Conservation (phyloP, 2,797 vertebrate genomes). For the Hoplostethus atlanticus region DNA sequence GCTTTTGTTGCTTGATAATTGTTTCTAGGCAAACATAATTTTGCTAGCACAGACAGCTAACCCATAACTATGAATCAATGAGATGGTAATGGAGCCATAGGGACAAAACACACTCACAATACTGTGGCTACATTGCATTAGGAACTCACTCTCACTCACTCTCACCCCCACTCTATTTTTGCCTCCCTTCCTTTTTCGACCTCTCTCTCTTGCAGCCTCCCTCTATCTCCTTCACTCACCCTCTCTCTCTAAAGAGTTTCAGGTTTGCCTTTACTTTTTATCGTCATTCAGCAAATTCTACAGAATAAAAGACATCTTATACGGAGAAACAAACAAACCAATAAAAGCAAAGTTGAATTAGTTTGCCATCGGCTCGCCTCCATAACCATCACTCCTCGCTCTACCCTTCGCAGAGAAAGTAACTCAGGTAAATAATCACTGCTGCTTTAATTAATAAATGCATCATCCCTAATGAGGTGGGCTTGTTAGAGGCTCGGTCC, state of each 20-base stretch:
- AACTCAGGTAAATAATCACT: constrained; percentile 76
- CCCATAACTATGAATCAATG: constrained; percentile 80
- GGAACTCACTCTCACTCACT: constrained; percentile 4
- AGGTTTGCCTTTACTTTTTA: constrained; percentile 49
- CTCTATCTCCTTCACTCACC: background rate
- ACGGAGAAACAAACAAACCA: constrained; percentile 68
- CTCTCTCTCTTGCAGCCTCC: background rate
- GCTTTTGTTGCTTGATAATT: constrained; percentile 78
- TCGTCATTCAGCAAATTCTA: constrained; percentile 35
- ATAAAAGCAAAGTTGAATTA: constrained; percentile 65
- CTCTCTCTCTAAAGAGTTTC: constrained; percentile 14
- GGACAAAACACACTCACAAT: constrained; percentile 25
- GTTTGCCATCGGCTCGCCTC: constrained; percentile 49
- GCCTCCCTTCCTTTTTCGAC: too few species aligned
- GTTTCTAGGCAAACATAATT: constrained; percentile 78
- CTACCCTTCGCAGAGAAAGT: constrained; percentile 34
- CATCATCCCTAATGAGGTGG: constrained; percentile 78
- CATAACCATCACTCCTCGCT: constrained; percentile 59
- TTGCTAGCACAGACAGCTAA: constrained; percentile 72
- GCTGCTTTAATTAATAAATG: constrained; percentile 75
- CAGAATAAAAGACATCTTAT: constrained; percentile 37
- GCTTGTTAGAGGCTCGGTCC: constrained; percentile 63
- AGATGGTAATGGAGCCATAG: constrained; percentile 75
- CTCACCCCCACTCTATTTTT: background rate
- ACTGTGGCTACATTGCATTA: constrained; percentile 41